phyloP scores from a whole-genome alignment of 2,797 vertebrate genomes.

The Epinephelus coioides region DNA sequence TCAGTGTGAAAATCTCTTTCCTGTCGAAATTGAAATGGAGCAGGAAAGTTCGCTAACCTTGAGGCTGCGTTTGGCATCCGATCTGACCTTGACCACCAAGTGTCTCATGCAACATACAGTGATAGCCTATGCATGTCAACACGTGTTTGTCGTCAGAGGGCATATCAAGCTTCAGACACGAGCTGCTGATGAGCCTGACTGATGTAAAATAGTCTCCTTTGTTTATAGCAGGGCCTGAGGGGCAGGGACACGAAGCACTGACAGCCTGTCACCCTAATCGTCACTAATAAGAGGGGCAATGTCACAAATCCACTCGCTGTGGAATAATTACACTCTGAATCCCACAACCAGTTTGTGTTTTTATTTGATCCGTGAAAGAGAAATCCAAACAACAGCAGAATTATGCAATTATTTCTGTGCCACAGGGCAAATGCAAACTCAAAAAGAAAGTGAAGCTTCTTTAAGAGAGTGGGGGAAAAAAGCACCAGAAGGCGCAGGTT shows the following conservation, averaged over 20 bases:
- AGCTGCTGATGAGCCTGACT: conserved; percentile 52
- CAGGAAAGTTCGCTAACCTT: background rate
- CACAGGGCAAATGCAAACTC: background rate
- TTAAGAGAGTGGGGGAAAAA: background rate
- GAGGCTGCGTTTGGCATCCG: background rate
- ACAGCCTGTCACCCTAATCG: conserved; percentile 32
- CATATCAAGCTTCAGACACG: conserved; percentile 28
- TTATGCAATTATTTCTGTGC: background rate
- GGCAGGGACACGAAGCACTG: conserved; percentile 7
- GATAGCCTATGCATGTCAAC: conserved; percentile 31
- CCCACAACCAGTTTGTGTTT: background rate
- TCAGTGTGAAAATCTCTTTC: background rate
- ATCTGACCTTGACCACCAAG: conserved; percentile 31
- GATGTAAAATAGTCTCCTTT: conserved; percentile 31
- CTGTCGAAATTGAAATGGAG: conserved; percentile 8
- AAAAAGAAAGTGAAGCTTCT: background rate
- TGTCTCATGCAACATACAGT: conserved; percentile 7
- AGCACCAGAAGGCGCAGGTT: background rate
- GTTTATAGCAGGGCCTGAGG: conserved; percentile 49
- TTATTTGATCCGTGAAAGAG: background rate
- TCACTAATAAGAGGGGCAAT: conserved; percentile 9
- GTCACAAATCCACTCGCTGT: conserved; percentile 26
- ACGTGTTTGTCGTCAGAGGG: conserved; percentile 18
- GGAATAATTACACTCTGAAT: background rate
- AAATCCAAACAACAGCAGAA: background rate